Conservation (phyloP, 2,888 invertebrate species). For the Sialis fuliginosa region DNA sequence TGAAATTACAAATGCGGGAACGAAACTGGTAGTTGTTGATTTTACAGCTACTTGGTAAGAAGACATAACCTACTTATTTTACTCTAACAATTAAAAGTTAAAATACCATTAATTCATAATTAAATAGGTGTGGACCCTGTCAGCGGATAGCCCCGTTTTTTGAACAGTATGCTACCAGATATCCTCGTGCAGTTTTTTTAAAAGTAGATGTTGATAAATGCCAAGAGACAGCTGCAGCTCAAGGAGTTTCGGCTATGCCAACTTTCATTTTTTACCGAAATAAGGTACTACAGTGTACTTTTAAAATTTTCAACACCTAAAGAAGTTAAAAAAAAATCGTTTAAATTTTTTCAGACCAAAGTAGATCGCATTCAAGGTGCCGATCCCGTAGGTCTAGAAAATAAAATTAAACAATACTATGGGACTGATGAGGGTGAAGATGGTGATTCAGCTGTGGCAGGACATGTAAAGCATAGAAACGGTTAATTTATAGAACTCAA, state of each 20-base stretch:
- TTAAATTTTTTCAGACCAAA: constrained; percentile 37
- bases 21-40: constrained; percentile 83
- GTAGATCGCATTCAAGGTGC: constrained; percentile 81
- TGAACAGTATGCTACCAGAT: constrained; percentile 73
- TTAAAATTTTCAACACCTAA: neutral
- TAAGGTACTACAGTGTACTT: constrained; percentile 28
- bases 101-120: neutral
- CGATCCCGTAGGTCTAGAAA: constrained; percentile 63
- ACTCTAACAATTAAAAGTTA: neutral
- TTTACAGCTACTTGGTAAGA: constrained; percentile 85
- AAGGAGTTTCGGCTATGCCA: constrained; percentile 93
- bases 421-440: constrained; percentile 44
- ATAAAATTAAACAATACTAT: constrained; percentile 76
- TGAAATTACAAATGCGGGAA: constrained; percentile 69
- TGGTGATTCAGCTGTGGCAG: constrained; percentile 49
- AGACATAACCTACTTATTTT: constrained; percentile 9
- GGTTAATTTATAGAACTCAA: neutral
- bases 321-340: neutral
- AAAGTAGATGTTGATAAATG: constrained; percentile 94
- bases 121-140: constrained; percentile 87
- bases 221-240: constrained; percentile 68
- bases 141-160: constrained; percentile 85
- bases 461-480: constrained; percentile 49
- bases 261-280: constrained; percentile 93
- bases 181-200: constrained; percentile 74